Evolutionary conservation across 1,140 invertebrate species (phyloP).

Genomic region (Macrobrachium rosenbergii): DNA sequence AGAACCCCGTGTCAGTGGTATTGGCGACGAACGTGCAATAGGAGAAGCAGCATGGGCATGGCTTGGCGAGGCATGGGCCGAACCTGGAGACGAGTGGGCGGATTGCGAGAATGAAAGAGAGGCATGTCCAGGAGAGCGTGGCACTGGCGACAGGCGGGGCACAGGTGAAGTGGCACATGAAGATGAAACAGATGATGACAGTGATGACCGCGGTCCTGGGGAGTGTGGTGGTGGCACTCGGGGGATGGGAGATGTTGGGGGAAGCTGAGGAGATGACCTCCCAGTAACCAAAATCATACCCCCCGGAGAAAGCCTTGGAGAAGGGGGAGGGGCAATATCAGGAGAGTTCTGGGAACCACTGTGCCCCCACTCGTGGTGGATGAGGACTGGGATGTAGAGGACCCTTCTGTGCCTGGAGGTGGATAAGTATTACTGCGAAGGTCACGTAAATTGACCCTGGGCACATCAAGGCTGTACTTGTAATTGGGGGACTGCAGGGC

Average conservation of each 20-base stretch:
- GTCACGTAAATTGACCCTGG: conserved; percentile 63
- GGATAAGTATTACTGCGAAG: conserved; percentile 66
- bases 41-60: conserved; percentile 50
- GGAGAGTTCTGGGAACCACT: conserved; percentile 61
- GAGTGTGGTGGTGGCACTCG: conserved; percentile 45
- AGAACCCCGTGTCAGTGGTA: conserved; percentile 41
- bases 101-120: conserved; percentile 46
- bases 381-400: conserved; percentile 64
- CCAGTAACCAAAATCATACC: conserved; percentile 43
- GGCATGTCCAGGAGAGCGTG: conserved; percentile 50
- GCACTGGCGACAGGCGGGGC: conserved; percentile 60
- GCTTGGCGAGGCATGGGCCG: conserved; percentile 51
- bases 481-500: conserved; percentile 62
- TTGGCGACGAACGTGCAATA: conserved; percentile 19
- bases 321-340: conserved; percentile 51
- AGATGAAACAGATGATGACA: conserved; percentile 54
- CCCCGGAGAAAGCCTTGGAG: conserved; percentile 59
- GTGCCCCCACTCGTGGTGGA: conserved; percentile 59
- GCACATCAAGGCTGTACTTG: conserved; percentile 66
- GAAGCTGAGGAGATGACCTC: conserved; percentile 54
- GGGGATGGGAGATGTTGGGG: conserved; percentile 42
- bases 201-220: conserved; percentile 51
- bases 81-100: conserved; percentile 46
- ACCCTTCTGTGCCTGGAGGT: conserved; percentile 60
- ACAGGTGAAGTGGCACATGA: conserved; percentile 66